These are phyloP conservation scores for Polypterus senegalus DNA, from an alignment of 2,113 vertebrate species.

Conservation along the genomic window DNA sequence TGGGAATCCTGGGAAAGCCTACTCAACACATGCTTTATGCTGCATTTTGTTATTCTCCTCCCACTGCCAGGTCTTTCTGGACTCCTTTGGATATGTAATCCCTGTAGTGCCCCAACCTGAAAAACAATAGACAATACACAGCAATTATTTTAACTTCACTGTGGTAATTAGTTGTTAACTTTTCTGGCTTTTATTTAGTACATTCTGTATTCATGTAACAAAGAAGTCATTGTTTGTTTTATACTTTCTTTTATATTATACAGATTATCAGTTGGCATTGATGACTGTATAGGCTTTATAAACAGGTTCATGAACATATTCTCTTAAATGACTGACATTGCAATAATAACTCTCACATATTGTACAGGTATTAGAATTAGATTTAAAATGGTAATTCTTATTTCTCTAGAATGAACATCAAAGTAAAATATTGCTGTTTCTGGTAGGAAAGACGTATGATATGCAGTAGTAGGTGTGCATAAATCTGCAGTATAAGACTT, in stretches of 20 bases:
- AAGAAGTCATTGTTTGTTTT: neutral
- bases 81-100: conserved; percentile 52
- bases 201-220: neutral
- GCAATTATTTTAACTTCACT: conserved; percentile 37
- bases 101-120: conserved; percentile 54
- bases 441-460: too few species aligned
- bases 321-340: too few species aligned
- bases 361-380: too few species aligned
- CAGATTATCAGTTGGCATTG: neutral
- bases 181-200: conserved; percentile 1
- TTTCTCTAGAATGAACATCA: too few species aligned
- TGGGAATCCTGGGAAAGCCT: conserved; percentile 65
- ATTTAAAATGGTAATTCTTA: too few species aligned
- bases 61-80: conserved; percentile 38
- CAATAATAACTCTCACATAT: too few species aligned
- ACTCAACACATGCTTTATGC: conserved; percentile 38
- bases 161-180: conserved; percentile 35
- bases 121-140: conserved; percentile 54
- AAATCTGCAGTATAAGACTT: too few species aligned
- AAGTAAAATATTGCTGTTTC: too few species aligned
- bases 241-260: conserved; percentile 27
- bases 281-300: too few species aligned
- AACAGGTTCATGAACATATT: too few species aligned
- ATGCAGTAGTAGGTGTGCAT: too few species aligned
- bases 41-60: conserved; percentile 49